phyloP scores from a whole-genome alignment of 2,888 invertebrate genomes.

The Beris chalybata region DNA sequence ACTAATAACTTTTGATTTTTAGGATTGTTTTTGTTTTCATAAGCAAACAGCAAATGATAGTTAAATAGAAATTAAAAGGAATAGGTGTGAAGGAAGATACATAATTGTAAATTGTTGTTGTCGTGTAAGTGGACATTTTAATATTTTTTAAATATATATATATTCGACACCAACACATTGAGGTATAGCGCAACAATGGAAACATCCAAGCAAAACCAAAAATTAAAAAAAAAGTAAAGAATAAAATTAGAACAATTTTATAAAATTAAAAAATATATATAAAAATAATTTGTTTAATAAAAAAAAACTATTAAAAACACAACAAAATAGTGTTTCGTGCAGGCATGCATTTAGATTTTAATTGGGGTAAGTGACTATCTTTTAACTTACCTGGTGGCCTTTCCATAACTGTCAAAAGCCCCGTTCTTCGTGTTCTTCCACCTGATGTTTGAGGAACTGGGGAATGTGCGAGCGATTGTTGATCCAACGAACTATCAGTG shows the following conservation, averaged over 20 bases:
- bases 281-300: conserved; percentile 39
- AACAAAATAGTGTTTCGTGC: conserved; percentile 44
- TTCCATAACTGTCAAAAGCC: conserved; percentile 83
- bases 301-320: conserved; percentile 39
- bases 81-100: not conserved
- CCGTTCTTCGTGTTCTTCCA: conserved; percentile 75
- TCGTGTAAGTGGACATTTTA: conserved; percentile 19
- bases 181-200: conserved; percentile 38
- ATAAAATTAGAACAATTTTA: conserved; percentile 37
- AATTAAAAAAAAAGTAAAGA: conserved; percentile 41
- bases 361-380: conserved; percentile 21
- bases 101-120: not conserved
- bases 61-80: conserved; percentile 33
- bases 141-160: conserved; percentile 26
- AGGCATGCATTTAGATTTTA: conserved; percentile 25
- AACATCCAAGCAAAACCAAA: conserved; percentile 42
- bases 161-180: conserved; percentile 35
- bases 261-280: conserved; percentile 36
- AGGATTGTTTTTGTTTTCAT: conserved; percentile 10
- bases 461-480: conserved; percentile 51
- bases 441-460: conserved; percentile 45
- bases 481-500: conserved; percentile 54
- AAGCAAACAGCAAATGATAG: conserved; percentile 39
- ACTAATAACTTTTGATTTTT: conserved; percentile 71
- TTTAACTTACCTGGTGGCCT: conserved; percentile 73